Base-by-base conservation (phyloP, 2,888 invertebrate species). In the Drosophila pseudotalamancana region DNA sequence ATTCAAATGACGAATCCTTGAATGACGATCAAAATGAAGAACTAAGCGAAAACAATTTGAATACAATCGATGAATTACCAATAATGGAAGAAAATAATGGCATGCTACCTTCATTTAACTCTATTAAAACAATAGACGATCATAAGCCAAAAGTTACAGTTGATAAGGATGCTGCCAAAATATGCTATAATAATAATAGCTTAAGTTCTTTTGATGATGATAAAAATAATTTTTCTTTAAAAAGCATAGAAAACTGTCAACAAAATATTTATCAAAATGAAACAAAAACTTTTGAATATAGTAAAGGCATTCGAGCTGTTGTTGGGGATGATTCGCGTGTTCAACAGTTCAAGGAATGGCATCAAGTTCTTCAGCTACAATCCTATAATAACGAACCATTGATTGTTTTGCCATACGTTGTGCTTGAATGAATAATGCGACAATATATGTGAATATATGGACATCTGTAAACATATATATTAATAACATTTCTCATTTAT, bases 381-480 rank as follows among this genome's bases (percentile, higher is more conserved):
- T 95, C 96, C 67, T 94, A 94, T 87, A 94, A 96, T 89, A 96
- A 95, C 89, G 95, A 96, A 91, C 93, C 94, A 90, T 94, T 98
- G 91, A 94, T 96, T 92, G 97, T 98, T 93, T 94, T 98, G 94
- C 98, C 98, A 93, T 99, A 99, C 93, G 97, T 98, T 92, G 96
- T 98, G 92, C 96, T 98, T 92, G 98, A 98, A 95, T 98, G 93
- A 92, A 63, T 29, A 35, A 46, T 39, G 18, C 37, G 31, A 31
- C 11, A 14, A 9, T 25, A 46, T 51, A 21, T 39, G 34, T 43
- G 19, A 11, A 37, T 25, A 37, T 48, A 14, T 2, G 43, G 18
- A 21, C 25, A 25, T 25, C 6, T 9, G 23, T 16, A 27, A 4
- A 3, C 11, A 12, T 32, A 6, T 12, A 32, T 32, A 12, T 4